Conservation (phyloP, 1,140 invertebrate genomes). For the Drosophila mayri region DNA sequence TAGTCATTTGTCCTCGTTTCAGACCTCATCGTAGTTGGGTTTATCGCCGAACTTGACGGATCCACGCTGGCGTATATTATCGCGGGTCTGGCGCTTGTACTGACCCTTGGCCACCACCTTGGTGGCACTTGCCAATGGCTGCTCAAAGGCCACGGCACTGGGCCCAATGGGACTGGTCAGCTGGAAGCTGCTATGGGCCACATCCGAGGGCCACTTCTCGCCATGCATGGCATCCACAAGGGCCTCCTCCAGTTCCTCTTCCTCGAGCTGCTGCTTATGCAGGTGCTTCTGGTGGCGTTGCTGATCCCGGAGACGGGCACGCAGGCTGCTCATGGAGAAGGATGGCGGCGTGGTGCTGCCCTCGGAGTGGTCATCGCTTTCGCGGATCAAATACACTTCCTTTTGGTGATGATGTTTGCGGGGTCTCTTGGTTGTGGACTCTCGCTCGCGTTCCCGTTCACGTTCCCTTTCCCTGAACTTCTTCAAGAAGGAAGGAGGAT, state of each 20-base stretch:
- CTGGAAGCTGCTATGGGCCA: constrained; percentile 62
- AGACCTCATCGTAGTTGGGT: constrained; percentile 59
- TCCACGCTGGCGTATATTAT: constrained; percentile 63
- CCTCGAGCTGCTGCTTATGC: constrained; percentile 52
- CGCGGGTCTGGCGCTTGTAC: constrained; percentile 57
- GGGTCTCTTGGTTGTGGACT: constrained; percentile 16
- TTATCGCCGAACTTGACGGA: constrained; percentile 71
- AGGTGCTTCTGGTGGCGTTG: constrained; percentile 53
- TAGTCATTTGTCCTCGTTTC: constrained; percentile 3
- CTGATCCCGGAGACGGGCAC: constrained; percentile 70
- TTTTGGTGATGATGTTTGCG: constrained; percentile 52
- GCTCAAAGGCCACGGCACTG: constrained; percentile 72
- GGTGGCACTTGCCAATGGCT: constrained; percentile 37
- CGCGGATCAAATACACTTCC: constrained; percentile 33
- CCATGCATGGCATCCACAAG: constrained; percentile 67
- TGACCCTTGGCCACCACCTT: constrained; percentile 32
- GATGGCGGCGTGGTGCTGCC: constrained; percentile 26
- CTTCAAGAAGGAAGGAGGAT: constrained; percentile 68
- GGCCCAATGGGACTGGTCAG: constrained; percentile 73
- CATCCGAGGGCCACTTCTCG: constrained; percentile 69
- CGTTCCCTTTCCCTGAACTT: constrained; percentile 63
- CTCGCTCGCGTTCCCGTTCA: constrained; percentile 31
- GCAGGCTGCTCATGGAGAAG: constrained; percentile 63
- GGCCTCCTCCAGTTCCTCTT: constrained; percentile 63
- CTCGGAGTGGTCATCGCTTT: constrained; percentile 20